These are phyloP conservation scores for Lagopus leucura DNA, from an alignment of 2,113 vertebrate species.

Conservation along the genomic window DNA sequence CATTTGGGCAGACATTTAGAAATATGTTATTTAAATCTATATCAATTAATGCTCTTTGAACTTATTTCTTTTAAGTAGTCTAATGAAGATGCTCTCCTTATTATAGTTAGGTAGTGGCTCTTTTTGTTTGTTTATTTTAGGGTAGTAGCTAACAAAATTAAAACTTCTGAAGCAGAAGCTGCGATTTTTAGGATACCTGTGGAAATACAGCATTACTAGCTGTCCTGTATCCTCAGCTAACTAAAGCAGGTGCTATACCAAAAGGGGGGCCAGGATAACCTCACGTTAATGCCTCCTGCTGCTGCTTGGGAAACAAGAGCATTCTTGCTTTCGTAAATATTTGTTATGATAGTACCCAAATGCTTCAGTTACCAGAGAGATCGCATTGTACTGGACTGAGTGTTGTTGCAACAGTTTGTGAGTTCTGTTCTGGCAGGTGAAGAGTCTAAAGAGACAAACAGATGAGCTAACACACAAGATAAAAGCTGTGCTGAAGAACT, in stretches of 20 bases:
- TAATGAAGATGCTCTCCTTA: neutral
- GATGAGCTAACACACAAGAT: conserved; percentile 21
- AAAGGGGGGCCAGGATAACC: neutral
- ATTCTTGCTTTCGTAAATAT: conserved; percentile 33
- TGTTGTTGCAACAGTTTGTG: neutral
- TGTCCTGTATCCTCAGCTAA: neutral
- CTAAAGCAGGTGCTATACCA: neutral
- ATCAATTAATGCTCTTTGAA: neutral
- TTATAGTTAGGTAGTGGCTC: neutral
- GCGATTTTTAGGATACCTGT: neutral
- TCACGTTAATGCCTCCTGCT: neutral
- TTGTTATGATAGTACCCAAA: conserved; percentile 34
- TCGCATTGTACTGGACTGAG: neutral
- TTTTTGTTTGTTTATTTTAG: neutral
- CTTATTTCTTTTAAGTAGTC: neutral
- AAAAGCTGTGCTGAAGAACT: conserved; percentile 9
- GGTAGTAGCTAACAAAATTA: neutral
- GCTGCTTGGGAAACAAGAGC: conserved; percentile 10
- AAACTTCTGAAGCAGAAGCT: conserved; percentile 4
- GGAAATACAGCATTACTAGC: neutral
- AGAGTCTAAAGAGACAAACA: conserved; percentile 34
- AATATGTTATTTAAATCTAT: neutral
- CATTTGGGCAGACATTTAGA: neutral
- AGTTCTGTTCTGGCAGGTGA: conserved; percentile 44
- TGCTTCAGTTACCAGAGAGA: conserved; percentile 11